phyloP scores from a whole-genome alignment of 2,797 vertebrate species.

The Phataginus tetradactyla region DNA sequence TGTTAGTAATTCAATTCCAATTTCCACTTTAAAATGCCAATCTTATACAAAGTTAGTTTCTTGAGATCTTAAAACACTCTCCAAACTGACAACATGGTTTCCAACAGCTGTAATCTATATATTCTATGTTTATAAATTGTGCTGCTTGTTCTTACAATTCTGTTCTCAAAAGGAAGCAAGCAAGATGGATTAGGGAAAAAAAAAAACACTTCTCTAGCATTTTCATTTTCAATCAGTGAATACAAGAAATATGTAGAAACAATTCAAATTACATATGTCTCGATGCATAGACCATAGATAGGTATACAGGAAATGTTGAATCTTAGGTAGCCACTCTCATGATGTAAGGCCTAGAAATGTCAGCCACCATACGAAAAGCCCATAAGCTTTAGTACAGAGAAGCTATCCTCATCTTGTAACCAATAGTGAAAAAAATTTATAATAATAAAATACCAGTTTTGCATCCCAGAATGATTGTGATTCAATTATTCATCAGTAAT shows the following conservation, averaged over 20 bases:
- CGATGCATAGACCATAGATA: background rate
- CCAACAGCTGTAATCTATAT: slow-evolving; percentile 57
- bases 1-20: slow-evolving; percentile 60
- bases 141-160: slow-evolving; percentile 46
- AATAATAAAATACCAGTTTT: slow-evolving; percentile 24
- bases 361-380: slow-evolving; percentile 41
- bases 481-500: slow-evolving; percentile 25
- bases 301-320: slow-evolving; percentile 29
- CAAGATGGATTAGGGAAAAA: slow-evolving; percentile 59
- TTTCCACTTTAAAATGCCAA: slow-evolving; percentile 69
- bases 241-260: slow-evolving; percentile 77
- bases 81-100: background rate
- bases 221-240: slow-evolving; percentile 68
- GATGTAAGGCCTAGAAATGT: slow-evolving; percentile 68
- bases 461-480: background rate
- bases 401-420: slow-evolving; percentile 60
- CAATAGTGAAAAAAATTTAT: slow-evolving; percentile 62
- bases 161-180: slow-evolving; percentile 43
- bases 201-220: slow-evolving; percentile 44
- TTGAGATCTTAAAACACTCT: slow-evolving; percentile 39
- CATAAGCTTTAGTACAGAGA: background rate
- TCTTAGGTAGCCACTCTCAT: slow-evolving; percentile 64
- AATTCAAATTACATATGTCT: slow-evolving; percentile 72
- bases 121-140: slow-evolving; percentile 69
- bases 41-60: background rate